These are phyloP conservation scores for Ciona savignyi DNA, from an alignment of 23 tunicate species.

Conservation along the genomic window DNA sequence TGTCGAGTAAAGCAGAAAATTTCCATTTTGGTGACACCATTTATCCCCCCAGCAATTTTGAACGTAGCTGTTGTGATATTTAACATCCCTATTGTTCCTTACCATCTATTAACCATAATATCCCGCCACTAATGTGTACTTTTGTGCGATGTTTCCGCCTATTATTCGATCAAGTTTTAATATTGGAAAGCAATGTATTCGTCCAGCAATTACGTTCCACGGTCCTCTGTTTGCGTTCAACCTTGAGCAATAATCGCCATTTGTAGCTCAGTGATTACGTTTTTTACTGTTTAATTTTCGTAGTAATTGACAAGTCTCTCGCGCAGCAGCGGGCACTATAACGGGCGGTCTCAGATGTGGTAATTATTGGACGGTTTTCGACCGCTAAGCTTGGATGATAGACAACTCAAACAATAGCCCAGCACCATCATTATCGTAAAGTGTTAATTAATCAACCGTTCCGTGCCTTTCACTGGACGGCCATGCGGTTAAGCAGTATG, in stretches of 20 bases:
- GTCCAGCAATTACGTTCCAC: neutral
- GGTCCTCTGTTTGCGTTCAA: neutral
- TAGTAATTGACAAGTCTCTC: neutral
- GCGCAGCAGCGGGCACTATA: neutral
- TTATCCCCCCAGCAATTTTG: no score
- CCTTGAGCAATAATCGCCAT: neutral
- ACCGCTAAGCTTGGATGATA: conserved; percentile 26
- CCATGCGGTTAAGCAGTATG: conserved; percentile 7
- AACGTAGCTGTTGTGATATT: no score
- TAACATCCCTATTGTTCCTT: neutral
- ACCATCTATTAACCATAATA: neutral
- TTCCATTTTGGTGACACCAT: no score
- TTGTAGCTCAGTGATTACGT: neutral
- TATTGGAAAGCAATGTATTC: neutral
- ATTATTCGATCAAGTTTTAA: neutral
- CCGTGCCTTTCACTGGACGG: conserved; percentile 17
- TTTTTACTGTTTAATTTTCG: neutral
- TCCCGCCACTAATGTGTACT: neutral
- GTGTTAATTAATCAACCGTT: neutral
- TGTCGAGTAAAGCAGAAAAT: no score
- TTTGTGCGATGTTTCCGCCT: neutral
- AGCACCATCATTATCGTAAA: conserved; percentile 4
- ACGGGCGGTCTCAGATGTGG: neutral
- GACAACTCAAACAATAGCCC: conserved; percentile 16
- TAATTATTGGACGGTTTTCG: neutral